Evolutionary conservation across 2,113 vertebrate genomes (phyloP).

Genomic region (Galbula dea): DNA sequence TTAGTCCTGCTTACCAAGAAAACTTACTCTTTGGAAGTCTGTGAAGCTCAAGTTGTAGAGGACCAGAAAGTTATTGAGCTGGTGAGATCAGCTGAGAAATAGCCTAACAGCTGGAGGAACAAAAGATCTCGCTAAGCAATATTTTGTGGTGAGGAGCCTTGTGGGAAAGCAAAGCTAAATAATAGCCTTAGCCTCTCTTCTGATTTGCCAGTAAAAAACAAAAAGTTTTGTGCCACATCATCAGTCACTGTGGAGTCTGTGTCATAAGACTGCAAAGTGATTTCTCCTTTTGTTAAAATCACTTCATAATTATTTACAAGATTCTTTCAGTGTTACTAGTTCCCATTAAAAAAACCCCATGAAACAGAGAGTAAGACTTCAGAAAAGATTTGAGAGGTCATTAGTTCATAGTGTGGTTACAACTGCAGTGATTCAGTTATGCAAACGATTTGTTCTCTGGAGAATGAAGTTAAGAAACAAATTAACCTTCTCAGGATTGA

Average conservation of each 20-base stretch:
- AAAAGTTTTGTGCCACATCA: slow-evolving; percentile 38
- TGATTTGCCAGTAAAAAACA: slow-evolving; percentile 30
- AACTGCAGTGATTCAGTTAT: neutral
- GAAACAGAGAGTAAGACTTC: neutral
- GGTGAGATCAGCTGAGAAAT: slow-evolving; percentile 41
- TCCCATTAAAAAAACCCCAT: neutral
- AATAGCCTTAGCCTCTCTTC: slow-evolving; percentile 18
- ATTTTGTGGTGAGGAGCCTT: slow-evolving; percentile 54
- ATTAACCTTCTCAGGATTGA: neutral
- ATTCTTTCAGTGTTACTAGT: neutral
- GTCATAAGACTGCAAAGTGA: neutral
- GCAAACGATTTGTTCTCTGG: neutral
- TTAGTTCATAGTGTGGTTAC: neutral
- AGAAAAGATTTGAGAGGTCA: neutral
- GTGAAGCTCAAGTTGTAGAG: neutral
- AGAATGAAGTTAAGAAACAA: neutral
- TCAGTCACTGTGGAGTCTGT: slow-evolving; percentile 11
- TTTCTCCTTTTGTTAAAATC: neutral
- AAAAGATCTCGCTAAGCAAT: slow-evolving; percentile 30
- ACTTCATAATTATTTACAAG: neutral
- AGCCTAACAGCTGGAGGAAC: slow-evolving; percentile 22
- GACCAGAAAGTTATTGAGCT: neutral
- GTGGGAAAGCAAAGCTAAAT: slow-evolving; percentile 42
- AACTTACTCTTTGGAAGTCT: slow-evolving; percentile 25
- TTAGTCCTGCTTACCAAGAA: neutral